phyloP scores from a whole-genome alignment of 2,797 vertebrate species.

The Arctocebus calabarensis region DNA sequence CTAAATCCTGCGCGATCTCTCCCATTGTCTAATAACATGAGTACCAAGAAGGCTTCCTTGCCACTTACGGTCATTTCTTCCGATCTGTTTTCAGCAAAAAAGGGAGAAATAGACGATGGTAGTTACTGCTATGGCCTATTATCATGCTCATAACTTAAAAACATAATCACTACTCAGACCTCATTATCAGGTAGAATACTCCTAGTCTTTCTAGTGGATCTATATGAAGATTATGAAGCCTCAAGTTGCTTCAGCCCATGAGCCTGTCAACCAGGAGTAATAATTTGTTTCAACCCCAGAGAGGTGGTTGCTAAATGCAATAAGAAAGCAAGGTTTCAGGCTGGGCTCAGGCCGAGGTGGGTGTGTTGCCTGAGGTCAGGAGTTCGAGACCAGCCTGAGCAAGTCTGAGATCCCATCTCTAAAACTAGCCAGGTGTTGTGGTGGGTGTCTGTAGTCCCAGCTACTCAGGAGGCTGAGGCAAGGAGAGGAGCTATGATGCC shows the following conservation, averaged over 20 bases:
- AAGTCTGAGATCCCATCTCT: no score
- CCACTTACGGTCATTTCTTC: background rate
- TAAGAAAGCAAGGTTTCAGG: background rate
- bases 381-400: no score
- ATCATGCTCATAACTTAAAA: background rate
- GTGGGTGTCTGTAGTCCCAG: no score
- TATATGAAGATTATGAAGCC: background rate
- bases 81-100: conserved; percentile 20
- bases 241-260: background rate
- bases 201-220: background rate
- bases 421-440: no score
- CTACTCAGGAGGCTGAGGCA: no score
- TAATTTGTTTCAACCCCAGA: conserved; percentile 40
- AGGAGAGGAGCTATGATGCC: no score
- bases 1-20: background rate
- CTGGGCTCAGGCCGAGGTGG: no score
- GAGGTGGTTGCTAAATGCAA: background rate
- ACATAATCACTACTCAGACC: conserved; percentile 18
- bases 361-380: no score
- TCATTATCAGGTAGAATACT: background rate
- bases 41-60: background rate
- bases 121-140: background rate
- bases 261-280: background rate
- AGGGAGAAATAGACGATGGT: background rate
- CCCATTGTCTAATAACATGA: background rate